Base-by-base conservation (phyloP, 1,140 invertebrate species). In the Aporrectodea caliginosa region DNA sequence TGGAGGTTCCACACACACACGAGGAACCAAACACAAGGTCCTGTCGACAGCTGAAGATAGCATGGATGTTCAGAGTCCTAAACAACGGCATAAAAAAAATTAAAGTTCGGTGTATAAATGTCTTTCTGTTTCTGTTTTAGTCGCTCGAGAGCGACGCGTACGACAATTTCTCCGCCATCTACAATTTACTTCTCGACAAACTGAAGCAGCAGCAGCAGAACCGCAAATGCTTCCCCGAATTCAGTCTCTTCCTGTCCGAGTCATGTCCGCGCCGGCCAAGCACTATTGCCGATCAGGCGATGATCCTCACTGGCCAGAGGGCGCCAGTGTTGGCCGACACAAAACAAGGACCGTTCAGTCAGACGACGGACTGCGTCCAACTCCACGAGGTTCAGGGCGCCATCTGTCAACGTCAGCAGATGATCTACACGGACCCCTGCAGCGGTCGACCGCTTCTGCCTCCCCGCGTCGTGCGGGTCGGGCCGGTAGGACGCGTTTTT, bases 141-240 rank as follows among this genome's bases (percentile, higher is more conserved):
- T 94, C 94, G 30, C 92, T 95, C 71, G 91, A 92, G 82, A 92
- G 92, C 82, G 94, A 95, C 84, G 93, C 93, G 82, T 98, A 97
- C 86, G 95, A 98, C 87, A 95, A 97, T 88, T 94, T 96, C 86
- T 94, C 95, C 77, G 96, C 95, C 77, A 97, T 98, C 83, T 98
- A 98, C 88, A 93, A 95, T 84, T 90, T 98, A 58, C 89, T 98
- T 33, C 88, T 93, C 82, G 94, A 96, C 84, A 94, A 93, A 87
- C 84, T 93, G 70, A 82, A 58, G 83, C 84, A 32, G 80, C 85
- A 74, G 79, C 83, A 74, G 81, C 85, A 76, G 79, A 84, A 35
- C 83, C 83, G 31, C 82, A 80, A 73, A 79, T 84, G 72, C 71
- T 85, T 76, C 82, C 84, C 35, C 88, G 88, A 80, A 87, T 88